These are phyloP conservation scores for Cyphomyrmex costatus DNA, from an alignment of 1,140 invertebrate species.

Conservation along the genomic window DNA sequence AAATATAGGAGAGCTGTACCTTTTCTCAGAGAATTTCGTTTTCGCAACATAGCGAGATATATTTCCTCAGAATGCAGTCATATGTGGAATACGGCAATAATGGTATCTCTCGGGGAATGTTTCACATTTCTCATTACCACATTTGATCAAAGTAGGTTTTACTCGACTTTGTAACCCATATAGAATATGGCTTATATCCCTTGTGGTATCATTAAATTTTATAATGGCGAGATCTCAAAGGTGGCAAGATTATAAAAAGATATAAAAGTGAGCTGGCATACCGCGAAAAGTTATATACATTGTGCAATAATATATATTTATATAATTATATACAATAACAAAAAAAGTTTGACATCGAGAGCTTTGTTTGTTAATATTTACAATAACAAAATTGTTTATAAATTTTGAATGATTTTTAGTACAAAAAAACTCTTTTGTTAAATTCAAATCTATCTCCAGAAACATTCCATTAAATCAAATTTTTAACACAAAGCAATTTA, in stretches of 20 bases:
- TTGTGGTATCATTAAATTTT: conserved; percentile 49
- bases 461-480: too few species aligned
- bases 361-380: too few species aligned
- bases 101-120: background rate
- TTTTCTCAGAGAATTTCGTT: conserved; percentile 20
- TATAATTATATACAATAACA: too few species aligned
- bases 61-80: conserved; percentile 14
- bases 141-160: conserved; percentile 31
- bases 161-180: background rate
- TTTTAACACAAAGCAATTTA: too few species aligned
- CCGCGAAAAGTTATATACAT: background rate
- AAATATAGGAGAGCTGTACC: background rate
- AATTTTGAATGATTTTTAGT: too few species aligned
- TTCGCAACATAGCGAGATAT: background rate
- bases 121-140: conserved; percentile 53
- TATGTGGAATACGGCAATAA: conserved; percentile 35
- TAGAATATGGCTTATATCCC: background rate
- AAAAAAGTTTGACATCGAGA: too few species aligned
- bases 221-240: background rate
- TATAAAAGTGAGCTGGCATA: background rate
- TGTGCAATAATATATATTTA: too few species aligned
- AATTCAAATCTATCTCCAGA: too few species aligned
- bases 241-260: background rate
- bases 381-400: background rate
- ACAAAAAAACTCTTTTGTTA: too few species aligned